Evolutionary conservation across 2,888 invertebrate species (phyloP).

Genomic region (Spilosoma lubricipeda): DNA sequence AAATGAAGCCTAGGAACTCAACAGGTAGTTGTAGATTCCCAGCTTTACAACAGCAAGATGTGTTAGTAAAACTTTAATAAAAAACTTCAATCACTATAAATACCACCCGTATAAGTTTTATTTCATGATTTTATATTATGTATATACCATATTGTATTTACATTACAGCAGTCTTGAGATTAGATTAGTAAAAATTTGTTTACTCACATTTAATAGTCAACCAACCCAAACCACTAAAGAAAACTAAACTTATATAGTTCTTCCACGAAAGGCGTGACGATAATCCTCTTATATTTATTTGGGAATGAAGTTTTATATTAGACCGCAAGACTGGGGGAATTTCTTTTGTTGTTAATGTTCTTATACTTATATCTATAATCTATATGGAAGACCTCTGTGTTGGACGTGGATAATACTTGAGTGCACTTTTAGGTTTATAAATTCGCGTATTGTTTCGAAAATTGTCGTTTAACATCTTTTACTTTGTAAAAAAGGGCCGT

Average conservation of each 20-base stretch:
- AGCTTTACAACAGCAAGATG: too few relatives aligned
- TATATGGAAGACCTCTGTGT: conserved; percentile 14
- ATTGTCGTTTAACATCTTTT: background rate
- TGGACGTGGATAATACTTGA: conserved; percentile 26
- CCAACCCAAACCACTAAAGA: background rate
- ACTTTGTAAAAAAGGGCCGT: background rate
- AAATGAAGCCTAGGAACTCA: too few relatives aligned
- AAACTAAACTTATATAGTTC: conserved; percentile 18
- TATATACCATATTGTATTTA: too few relatives aligned
- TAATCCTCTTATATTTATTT: conserved; percentile 26
- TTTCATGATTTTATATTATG: too few relatives aligned
- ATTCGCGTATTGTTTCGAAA: background rate
- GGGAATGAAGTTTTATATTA: conserved; percentile 40
- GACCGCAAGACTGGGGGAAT: conserved; percentile 27
- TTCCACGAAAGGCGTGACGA: conserved; percentile 34
- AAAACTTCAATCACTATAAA: too few relatives aligned
- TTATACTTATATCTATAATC: conserved; percentile 25
- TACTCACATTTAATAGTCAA: background rate
- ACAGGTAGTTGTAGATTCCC: too few relatives aligned
- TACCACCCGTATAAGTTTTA: too few relatives aligned
- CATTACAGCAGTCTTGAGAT: too few relatives aligned
- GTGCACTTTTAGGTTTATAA: conserved; percentile 41
- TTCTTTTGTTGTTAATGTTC: conserved; percentile 35
- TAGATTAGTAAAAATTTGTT: background rate
- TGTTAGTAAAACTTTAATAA: too few relatives aligned